These are phyloP conservation scores for Metopia argyrocephala DNA, from an alignment of 2,888 invertebrate genomes.

Conservation along the genomic window DNA sequence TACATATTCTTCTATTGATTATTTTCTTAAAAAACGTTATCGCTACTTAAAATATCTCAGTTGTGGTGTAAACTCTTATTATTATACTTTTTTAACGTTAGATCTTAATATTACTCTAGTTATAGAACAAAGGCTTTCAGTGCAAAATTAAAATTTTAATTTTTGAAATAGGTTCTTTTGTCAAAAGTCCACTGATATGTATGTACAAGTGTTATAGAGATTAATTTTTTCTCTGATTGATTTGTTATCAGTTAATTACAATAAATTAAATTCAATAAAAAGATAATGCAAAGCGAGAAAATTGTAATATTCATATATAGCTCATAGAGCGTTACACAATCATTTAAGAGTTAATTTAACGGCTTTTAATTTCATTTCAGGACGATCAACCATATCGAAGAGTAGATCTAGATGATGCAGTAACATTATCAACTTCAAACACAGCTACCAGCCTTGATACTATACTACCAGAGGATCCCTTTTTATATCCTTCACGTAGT, in stretches of 20 bases:
- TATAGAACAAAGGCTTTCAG: too few relatives aligned
- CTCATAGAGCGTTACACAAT: conserved; percentile 26
- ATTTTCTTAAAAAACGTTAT: too few relatives aligned
- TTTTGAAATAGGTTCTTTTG: too few relatives aligned
- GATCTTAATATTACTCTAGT: too few relatives aligned
- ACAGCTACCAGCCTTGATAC: conserved; percentile 82
- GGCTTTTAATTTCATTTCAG: conserved; percentile 60
- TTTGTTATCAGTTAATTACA: conserved; percentile 51
- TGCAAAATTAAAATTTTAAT: too few relatives aligned
- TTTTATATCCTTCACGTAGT: conserved; percentile 71
- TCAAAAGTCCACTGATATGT: too few relatives aligned
- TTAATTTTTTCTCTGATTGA: conserved; percentile 19
- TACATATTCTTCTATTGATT: too few relatives aligned
- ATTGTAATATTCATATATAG: conserved; percentile 28
- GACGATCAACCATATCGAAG: conserved; percentile 77
- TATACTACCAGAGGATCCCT: conserved; percentile 77
- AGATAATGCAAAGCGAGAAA: conserved; percentile 30
- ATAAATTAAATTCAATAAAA: conserved; percentile 42
- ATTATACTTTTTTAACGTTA: too few relatives aligned
- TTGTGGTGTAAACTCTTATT: too few relatives aligned
- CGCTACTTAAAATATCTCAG: too few relatives aligned
- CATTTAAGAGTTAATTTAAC: neutral
- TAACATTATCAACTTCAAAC: conserved; percentile 81
- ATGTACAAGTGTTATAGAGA: too few relatives aligned
- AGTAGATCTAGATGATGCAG: conserved; percentile 72